Base-by-base conservation (phyloP, 2,113 vertebrate genomes). In the Scartelaos histophorus region DNA sequence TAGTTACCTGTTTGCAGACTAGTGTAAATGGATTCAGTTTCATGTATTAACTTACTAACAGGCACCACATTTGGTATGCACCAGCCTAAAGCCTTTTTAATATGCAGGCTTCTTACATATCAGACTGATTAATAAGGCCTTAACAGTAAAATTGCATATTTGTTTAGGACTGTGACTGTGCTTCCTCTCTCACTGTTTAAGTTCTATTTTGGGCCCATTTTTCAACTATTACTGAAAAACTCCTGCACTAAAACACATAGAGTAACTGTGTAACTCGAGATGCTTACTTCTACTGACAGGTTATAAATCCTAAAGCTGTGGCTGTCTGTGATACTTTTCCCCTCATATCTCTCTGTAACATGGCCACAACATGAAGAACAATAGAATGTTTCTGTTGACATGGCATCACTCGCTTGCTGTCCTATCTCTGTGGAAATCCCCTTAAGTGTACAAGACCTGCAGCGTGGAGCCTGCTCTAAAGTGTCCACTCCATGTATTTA, bases 401-500 rank as follows among this genome's bases (percentile, higher is more conserved):
- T 2, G 10, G 57, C 7, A 66, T 57, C 75, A 75, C 70, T 60
- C 25, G 25, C 5, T 60, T 21, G 25, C 5, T 60, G 47, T 67
- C 68, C 62, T 46, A 51, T 67, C 62, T 47, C 51, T 67, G 53
- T 74, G 70, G 70, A 76, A 22, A 75, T 76, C 24, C 73, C 70
- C 78, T 29, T 66, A 51, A 46, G 53, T 64, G 62, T 61, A 22
- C 74, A 51, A 71, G 69, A 56, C 75, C 47, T 24, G 51, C 43
- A 73, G 65, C 78, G 62, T 70, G 87, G 84, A 88, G 81, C 77
- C 86, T 51, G 46, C 43, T 83, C 77, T 87, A 73, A 84, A 85
- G 81, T 78, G 87, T 85, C 87, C 10, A 66, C 86, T 82, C 71
- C 72, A 75, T 80, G 78, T 82, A 74, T 88, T 85, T 72, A 87